Evolutionary conservation across 2,113 vertebrate species (phyloP), one percentile per base, ranked within the genome.

Genomic region (Vulpes lagopus): DNA sequence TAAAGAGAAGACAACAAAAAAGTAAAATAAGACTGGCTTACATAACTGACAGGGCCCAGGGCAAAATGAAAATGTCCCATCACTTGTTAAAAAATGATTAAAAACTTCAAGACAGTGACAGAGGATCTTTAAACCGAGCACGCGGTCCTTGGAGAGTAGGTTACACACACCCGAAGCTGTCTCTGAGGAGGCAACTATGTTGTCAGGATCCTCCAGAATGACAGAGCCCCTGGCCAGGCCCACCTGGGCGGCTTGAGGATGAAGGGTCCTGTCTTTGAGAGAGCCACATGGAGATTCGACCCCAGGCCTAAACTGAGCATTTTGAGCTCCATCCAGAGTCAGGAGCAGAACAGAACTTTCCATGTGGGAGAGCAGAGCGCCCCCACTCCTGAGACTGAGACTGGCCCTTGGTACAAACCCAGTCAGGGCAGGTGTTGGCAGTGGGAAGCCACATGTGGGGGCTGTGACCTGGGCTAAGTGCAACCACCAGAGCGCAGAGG

Each of bases 271-370:
- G 2, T 2, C 7, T 62, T 79, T 57, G 53, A 67, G 49, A 32
- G 57, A 82, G 49, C 14, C 10, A 6, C 0, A 0, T n/a, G n/a
- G 43, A 43, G 62, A 19, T 32, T 23, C 32, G 10, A 19, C 25
- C 27, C 20, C 3, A 59, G 11, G 43, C 35, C 30, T 27, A 19
- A 20, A 10, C 22, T 60, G 35, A 10, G 19, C 14, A 22, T 11
- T n/a, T 3, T 38, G 6, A 11, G 2, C 25, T 65, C 20, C 78
- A 19, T 38, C 62, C 20, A 30, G 55, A 62, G 57, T 62, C 32
- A 38, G 57, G 80, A 59, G 62, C 22, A 64, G 62, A 69, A 73
- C 51, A 43, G 5, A 79, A 84, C 11, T 30, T 38, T 64, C 59
- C 60, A 71, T 0, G 1, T 23, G 32, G 0, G 0, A 14, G 17